Conservation (phyloP, 2,113 vertebrate genomes). For the Geothlypis trichas region DNA sequence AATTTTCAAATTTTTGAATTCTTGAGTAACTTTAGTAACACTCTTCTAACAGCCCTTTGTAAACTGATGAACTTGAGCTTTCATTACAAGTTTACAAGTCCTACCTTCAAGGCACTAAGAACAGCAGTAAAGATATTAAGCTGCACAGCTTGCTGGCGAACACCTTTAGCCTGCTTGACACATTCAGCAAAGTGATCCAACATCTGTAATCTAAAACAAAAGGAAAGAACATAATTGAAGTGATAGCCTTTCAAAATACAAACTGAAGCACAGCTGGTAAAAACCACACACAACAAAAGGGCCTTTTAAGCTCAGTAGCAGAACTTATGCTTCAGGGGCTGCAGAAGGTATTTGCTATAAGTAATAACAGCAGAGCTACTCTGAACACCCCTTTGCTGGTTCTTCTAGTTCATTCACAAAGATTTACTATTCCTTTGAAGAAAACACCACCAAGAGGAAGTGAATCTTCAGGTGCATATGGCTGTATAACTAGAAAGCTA, state of each 20-base stretch:
- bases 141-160: conserved; percentile 97
- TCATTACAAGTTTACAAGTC: neutral
- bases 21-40: neutral
- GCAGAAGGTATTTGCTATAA: neutral
- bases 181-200: conserved; percentile 99
- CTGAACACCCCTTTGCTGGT: neutral
- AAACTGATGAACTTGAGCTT: neutral
- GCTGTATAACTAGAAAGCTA: neutral
- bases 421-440: neutral
- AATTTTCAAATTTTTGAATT: neutral
- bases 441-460: neutral
- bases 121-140: conserved; percentile 98
- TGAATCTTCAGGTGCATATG: neutral
- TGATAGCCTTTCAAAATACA: neutral
- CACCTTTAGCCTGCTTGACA: conserved; percentile 97
- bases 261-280: neutral
- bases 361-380: neutral
- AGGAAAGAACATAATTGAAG: neutral
- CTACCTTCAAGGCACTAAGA: conserved; percentile 96
- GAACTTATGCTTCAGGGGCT: neutral
- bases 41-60: neutral
- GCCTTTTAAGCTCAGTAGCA: neutral
- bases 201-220: conserved; percentile 89
- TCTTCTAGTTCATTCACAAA: neutral
- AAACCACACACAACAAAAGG: neutral